Evolutionary conservation across 2,888 invertebrate genomes (phyloP).

Genomic region (Chrysolina americana): DNA sequence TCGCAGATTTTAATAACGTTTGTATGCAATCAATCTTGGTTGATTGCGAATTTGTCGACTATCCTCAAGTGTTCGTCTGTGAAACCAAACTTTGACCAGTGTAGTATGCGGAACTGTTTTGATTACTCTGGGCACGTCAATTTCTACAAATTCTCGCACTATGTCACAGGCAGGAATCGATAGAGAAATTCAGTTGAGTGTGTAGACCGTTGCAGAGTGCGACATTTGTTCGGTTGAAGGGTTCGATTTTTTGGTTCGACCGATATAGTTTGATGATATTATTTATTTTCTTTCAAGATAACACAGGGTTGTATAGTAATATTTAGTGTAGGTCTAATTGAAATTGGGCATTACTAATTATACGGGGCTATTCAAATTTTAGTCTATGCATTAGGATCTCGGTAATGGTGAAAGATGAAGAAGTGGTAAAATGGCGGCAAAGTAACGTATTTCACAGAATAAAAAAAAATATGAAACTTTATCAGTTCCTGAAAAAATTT

Average conservation of each 20-base stretch:
- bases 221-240: background rate
- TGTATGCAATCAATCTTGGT: slow-evolving; percentile 19
- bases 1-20: slow-evolving; percentile 11
- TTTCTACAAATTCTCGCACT: slow-evolving; percentile 2
- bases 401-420: too few species aligned
- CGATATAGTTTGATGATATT: background rate
- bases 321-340: too few species aligned
- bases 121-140: slow-evolving; percentile 13
- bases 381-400: too few species aligned
- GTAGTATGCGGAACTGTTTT: slow-evolving; percentile 16
- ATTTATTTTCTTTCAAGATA: too few species aligned
- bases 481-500: too few species aligned
- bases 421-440: too few species aligned
- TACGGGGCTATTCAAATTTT: too few species aligned
- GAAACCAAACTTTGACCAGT: slow-evolving; percentile 15
- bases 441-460: too few species aligned
- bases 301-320: too few species aligned
- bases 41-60: slow-evolving; percentile 19
- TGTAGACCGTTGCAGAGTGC: background rate
- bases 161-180: slow-evolving; percentile 1
- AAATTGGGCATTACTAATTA: too few species aligned
- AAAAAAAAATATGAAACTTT: too few species aligned
- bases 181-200: background rate
- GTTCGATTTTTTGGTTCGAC: background rate
- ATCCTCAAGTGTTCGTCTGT: slow-evolving; percentile 21